A percentile compares a stretch with the other conserved stretches of the same genome.
Conservation (phyloP, 2,113 vertebrate species). For the Dunckerocampus dactyliophorus region DNA sequence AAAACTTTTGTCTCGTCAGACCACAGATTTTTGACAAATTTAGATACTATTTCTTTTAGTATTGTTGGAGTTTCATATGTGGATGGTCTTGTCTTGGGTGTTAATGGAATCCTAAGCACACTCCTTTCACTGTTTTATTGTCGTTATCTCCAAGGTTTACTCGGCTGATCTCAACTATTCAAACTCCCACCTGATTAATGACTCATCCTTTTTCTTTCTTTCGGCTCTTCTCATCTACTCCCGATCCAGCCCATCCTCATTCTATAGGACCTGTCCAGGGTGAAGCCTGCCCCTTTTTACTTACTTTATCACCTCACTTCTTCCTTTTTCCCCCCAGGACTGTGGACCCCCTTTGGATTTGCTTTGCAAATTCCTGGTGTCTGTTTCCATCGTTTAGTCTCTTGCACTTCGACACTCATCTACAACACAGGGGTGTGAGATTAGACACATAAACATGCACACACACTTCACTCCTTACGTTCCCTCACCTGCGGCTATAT, state of each 20-base stretch:
- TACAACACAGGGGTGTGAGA: slow-evolving; percentile 13
- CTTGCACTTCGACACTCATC: slow-evolving; percentile 16
- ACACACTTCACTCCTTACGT: slow-evolving; percentile 20
- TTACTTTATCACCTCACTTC: slow-evolving; percentile 30
- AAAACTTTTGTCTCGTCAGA: no score
- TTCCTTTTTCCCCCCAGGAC: slow-evolving; percentile 18
- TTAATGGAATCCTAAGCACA: no score
- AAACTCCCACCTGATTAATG: not conserved
- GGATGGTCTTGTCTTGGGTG: no score
- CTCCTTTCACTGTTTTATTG: no score
- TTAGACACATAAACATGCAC: slow-evolving; percentile 7
- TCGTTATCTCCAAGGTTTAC: not conserved
- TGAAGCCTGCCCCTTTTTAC: slow-evolving; percentile 22
- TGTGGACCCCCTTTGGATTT: slow-evolving; percentile 10
- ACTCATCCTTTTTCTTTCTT: not conserved
- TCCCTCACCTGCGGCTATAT: slow-evolving; percentile 5
- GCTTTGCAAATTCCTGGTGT: slow-evolving; percentile 19
- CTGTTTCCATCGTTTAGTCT: slow-evolving; percentile 20
- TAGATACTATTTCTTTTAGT: no score
- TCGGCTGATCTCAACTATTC: slow-evolving; percentile 3
- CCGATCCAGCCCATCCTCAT: slow-evolving; percentile 9
- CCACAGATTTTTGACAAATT: no score
- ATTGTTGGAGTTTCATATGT: no score
- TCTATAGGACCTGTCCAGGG: slow-evolving; percentile 25
- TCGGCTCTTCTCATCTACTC: not conserved